Evolutionary conservation across 2,888 invertebrate species (phyloP), one percentile per base, ranked within the genome.

Genomic region (Lomographa bimaculata): DNA sequence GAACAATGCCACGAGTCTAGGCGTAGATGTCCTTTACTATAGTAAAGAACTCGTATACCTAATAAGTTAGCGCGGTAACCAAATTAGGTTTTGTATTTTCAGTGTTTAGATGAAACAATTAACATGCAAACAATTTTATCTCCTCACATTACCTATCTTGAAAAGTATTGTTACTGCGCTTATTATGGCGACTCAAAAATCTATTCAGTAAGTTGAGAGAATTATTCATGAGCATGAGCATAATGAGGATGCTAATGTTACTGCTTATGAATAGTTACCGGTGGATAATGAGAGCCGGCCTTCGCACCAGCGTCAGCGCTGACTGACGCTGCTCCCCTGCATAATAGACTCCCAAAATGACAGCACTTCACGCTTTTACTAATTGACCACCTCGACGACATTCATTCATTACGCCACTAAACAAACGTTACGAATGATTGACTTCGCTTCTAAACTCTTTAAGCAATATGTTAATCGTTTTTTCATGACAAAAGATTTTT

Each of bases 351-450:
- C 79, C 79, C 73, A 75, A 80, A 81, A 71, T 82, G 86, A 81
- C 84, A 82, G 70, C 67, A 60, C 72, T 85, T 79, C 79, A 86
- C 80, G 83, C 81, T 83, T 82, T 80, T 79, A 79, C 81, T 77
- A 80, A 81, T 79, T 80, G 83, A 76, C 84, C 85, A 83, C 83
- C 83, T 80, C 74, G 60, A 63, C 64, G 74, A 76, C 72, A 69
- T 71, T 74, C 64, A 70, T 71, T 73, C 64, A 76, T 58, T 65
- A 54, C 68, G 57, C 70, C 68, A 67, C 65, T 76, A 78, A 78
- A 78, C 75, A 75, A 69, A 63, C 69, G 68, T 65, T 62, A 64
- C 64, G 59, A 70, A 69, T 82, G 75, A 83, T 77, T 79, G 78
- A 82, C 81, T 79, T 60, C 55, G 54, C 58, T 66, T 71, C 65